Percentiles rank a stretch among this genome's conserved stretches.
Conservation (phyloP, 2,888 invertebrate genomes). For the Phyto melanocephala region DNA sequence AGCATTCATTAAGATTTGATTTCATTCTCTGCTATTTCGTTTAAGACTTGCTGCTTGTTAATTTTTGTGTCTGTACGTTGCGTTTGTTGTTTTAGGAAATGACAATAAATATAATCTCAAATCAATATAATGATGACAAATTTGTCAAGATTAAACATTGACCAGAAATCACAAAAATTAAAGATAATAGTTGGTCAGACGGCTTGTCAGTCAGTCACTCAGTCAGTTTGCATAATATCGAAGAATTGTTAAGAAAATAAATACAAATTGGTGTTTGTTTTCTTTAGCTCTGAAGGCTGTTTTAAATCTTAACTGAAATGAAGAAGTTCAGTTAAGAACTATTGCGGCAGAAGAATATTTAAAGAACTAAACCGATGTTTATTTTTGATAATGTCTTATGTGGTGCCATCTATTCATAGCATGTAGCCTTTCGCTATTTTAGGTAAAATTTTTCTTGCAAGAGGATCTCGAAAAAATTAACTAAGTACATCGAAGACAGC, state of each 20-base stretch:
- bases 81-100: constrained; percentile 53
- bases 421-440: too few relatives aligned
- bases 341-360: too few relatives aligned
- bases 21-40: not conserved
- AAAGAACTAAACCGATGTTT: too few relatives aligned
- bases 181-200: constrained; percentile 19
- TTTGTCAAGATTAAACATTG: constrained; percentile 57
- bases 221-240: not conserved
- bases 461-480: too few relatives aligned
- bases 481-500: too few relatives aligned
- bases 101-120: constrained; percentile 58
- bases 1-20: constrained; percentile 57
- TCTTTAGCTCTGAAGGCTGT: too few relatives aligned
- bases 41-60: not conserved
- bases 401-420: too few relatives aligned
- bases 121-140: constrained; percentile 65
- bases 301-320: too few relatives aligned
- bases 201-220: not conserved
- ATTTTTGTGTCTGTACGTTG: not conserved
- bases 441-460: too few relatives aligned
- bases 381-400: too few relatives aligned
- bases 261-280: not conserved
- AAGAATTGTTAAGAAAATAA: not conserved
- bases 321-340: too few relatives aligned
- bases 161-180: constrained; percentile 1